These are phyloP conservation scores for Florisuga fusca DNA, from an alignment of 2,797 vertebrate genomes.

Conservation along the genomic window DNA sequence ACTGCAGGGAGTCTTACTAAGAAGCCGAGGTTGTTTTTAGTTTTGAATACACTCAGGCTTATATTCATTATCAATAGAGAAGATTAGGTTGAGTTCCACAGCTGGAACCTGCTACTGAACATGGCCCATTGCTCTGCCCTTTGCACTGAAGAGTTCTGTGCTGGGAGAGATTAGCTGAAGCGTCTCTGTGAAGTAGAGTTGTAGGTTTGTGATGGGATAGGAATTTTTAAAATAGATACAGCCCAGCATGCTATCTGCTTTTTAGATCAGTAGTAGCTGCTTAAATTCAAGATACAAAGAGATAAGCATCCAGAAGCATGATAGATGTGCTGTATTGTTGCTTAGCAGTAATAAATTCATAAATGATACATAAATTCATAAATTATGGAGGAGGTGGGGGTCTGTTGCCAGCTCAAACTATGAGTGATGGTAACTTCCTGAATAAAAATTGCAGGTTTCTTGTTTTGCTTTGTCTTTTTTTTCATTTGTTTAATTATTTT, in stretches of 20 bases:
- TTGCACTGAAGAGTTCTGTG: conserved; percentile 29
- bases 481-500: background rate
- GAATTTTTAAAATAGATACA: conserved; percentile 49
- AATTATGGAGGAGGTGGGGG: no score
- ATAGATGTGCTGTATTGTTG: background rate
- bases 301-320: background rate
- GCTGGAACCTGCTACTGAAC: conserved; percentile 53
- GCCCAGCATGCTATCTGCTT: background rate
- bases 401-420: background rate
- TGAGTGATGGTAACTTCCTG: background rate
- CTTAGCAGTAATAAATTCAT: background rate
- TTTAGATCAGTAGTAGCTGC: conserved; percentile 4
- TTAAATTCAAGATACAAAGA: conserved; percentile 11
- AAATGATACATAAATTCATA: background rate
- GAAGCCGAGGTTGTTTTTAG: background rate
- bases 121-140: conserved; percentile 1
- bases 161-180: conserved; percentile 32
- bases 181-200: conserved; percentile 9
- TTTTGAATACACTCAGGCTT: conserved; percentile 43
- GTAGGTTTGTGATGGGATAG: conserved; percentile 15
- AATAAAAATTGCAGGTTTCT: background rate
- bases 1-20: conserved; percentile 28
- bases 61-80: conserved; percentile 41
- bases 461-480: background rate
- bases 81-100: conserved; percentile 55